Evolutionary conservation across 1,140 invertebrate genomes (phyloP).

Genomic region (Tenebrio molitor): DNA sequence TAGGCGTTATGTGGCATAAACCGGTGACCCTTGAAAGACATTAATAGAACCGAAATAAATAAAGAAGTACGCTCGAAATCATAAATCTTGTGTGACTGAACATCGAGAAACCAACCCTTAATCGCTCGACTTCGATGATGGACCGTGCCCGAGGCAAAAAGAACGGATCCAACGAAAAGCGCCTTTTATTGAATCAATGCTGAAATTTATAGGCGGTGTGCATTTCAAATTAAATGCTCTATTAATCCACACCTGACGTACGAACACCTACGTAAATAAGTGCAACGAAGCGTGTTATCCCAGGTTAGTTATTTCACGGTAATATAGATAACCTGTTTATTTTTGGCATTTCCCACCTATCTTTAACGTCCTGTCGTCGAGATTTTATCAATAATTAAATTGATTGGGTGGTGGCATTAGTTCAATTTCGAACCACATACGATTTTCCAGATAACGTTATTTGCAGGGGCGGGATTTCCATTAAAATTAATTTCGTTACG

Average conservation of each 20-base stretch:
- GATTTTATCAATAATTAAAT: conserved; percentile 27
- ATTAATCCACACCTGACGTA: conserved; percentile 17
- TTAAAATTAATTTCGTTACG: not conserved
- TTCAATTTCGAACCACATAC: not conserved
- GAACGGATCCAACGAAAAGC: not conserved
- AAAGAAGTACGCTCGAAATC: conserved; percentile 10
- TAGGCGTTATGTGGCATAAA: conserved; percentile 10
- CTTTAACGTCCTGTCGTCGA: conserved; percentile 4
- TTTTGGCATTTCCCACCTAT: conserved; percentile 15
- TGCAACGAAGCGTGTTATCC: conserved; percentile 15
- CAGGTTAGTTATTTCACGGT: conserved; percentile 20
- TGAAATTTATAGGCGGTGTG: conserved; percentile 5
- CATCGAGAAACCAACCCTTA: conserved; percentile 20
- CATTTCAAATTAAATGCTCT: conserved; percentile 30
- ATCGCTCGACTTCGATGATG: conserved; percentile 8
- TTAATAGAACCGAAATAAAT: conserved; percentile 18
- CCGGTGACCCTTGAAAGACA: conserved; percentile 11
- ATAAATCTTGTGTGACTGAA: conserved; percentile 17
- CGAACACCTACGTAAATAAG: conserved; percentile 17
- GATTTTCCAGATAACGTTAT: conserved; percentile 23
- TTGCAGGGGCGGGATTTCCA: not conserved
- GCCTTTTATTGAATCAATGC: not conserved
- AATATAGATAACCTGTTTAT: not conserved
- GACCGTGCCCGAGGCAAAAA: conserved; percentile 14
- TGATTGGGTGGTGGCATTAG: conserved; percentile 6